Percentiles rank a stretch among this genome's conserved stretches.
Evolutionary conservation across 2,113 vertebrate genomes (phyloP).

Genomic region (Onychostoma macrolepis): DNA sequence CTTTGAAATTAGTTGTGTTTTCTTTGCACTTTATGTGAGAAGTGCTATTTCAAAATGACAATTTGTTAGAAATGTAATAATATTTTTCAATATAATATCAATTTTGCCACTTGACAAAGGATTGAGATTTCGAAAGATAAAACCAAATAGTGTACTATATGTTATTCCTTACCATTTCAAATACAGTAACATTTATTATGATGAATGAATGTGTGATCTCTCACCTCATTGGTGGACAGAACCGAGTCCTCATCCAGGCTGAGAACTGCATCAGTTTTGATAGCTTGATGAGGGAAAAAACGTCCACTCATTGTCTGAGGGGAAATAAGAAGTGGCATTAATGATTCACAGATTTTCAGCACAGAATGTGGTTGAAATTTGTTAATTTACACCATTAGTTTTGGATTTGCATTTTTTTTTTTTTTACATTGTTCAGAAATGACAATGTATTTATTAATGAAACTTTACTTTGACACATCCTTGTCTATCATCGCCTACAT

Average conservation of each 20-base stretch:
- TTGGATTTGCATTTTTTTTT: background rate
- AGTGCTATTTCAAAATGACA: background rate
- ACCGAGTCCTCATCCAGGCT: conserved; percentile 83
- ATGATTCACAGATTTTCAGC: background rate
- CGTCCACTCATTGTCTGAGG: conserved; percentile 79
- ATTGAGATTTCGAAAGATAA: background rate
- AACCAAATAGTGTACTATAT: background rate
- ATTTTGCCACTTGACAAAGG: background rate
- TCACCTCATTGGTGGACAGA: conserved; percentile 82
- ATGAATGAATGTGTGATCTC: conserved; percentile 35
- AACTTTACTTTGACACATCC: background rate
- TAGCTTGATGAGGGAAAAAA: conserved; percentile 74
- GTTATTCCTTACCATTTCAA: background rate
- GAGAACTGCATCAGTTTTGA: conserved; percentile 77
- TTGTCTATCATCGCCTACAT: background rate
- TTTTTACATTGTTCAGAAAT: background rate
- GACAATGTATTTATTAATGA: background rate
- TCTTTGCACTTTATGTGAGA: background rate
- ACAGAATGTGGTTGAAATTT: background rate
- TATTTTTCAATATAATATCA: background rate
- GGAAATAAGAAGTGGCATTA: conserved; percentile 1
- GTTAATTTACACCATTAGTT: background rate
- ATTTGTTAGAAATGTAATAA: background rate
- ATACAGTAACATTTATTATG: background rate
- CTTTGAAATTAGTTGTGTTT: background rate